Percentiles rank a stretch among this genome's conserved stretches.
phyloP scores from a whole-genome alignment of 2,113 vertebrate species.

The Sinosuthora webbiana region DNA sequence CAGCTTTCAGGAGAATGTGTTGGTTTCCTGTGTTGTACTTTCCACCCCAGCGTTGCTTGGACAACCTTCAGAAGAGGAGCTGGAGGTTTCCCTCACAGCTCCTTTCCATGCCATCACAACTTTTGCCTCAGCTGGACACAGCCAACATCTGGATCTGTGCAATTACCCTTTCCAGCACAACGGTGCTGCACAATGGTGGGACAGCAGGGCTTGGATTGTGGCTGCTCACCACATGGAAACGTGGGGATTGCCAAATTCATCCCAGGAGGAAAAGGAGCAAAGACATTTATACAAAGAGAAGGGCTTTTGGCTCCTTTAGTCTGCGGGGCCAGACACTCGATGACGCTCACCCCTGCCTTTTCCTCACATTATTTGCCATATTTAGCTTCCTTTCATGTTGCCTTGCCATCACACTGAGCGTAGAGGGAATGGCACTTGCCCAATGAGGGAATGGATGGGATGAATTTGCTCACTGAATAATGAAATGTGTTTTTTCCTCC shows the following conservation, averaged over 20 bases:
- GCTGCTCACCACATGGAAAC: not conserved
- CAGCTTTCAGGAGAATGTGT: not conserved
- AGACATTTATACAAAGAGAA: not conserved
- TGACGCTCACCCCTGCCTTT: not conserved
- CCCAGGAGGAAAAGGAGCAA: not conserved
- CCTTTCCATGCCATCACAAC: rapidly evolving
- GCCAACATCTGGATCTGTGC: rapidly evolving
- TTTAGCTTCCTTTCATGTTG: not conserved
- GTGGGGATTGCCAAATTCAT: not conserved
- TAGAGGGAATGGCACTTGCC: not conserved
- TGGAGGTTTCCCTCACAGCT: not conserved
- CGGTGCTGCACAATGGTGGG: not conserved
- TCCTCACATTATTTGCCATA: not conserved
- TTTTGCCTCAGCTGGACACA: not conserved
- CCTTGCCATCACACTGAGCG: not conserved
- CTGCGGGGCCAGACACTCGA: not conserved
- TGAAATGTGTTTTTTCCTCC: not conserved
- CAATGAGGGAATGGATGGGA: not conserved
- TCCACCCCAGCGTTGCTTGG: not conserved
- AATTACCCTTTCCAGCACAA: not conserved
- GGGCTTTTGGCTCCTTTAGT: not conserved
- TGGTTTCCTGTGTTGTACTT: not conserved
- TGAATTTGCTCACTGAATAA: not conserved
- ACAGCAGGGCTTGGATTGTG: not conserved
- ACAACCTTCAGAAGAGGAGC: not conserved